Percentiles rank a stretch among this genome's conserved stretches.
Evolutionary conservation across 2,113 vertebrate genomes (phyloP).

Genomic region (Larimichthys polyactis): DNA sequence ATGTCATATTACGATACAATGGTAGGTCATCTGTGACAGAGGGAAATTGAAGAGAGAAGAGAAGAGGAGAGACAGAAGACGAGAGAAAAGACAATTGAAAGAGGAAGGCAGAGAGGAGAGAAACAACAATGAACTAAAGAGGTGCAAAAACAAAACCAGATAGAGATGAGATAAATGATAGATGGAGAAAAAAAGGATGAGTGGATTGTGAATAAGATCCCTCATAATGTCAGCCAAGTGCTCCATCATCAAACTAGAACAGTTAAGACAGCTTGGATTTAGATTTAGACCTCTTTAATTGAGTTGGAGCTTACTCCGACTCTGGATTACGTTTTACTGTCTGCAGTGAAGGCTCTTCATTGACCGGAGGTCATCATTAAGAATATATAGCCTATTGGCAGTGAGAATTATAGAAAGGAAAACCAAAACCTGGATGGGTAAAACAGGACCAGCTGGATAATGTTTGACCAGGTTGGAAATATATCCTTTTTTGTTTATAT

Average conservation of each 20-base stretch:
- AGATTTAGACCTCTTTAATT: constrained; percentile 72
- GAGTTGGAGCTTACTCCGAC: constrained; percentile 55
- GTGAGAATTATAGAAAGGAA: constrained; percentile 53
- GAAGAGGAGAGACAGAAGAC: not conserved
- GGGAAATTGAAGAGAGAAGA: constrained; percentile 3
- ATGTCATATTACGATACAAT: constrained; percentile 57
- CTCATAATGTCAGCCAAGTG: constrained; percentile 64
- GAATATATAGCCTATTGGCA: constrained; percentile 64
- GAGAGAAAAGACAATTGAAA: not conserved
- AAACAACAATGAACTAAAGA: constrained; percentile 19
- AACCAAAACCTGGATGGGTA: constrained; percentile 57
- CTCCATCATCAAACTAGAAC: constrained; percentile 70
- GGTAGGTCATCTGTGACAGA: constrained; percentile 37
- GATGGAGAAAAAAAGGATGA: constrained; percentile 43
- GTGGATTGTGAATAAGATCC: constrained; percentile 47
- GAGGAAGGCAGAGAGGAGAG: constrained; percentile 3
- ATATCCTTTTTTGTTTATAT: constrained; percentile 31
- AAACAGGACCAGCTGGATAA: constrained; percentile 64
- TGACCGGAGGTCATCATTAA: constrained; percentile 70
- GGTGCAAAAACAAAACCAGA: constrained; percentile 42
- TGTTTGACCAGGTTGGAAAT: constrained; percentile 54
- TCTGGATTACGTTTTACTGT: constrained; percentile 71
- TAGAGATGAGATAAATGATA: constrained; percentile 38
- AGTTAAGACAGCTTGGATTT: constrained; percentile 73
- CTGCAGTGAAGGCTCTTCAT: constrained; percentile 59